Evolutionary conservation across 2,888 invertebrate genomes (phyloP), one percentile per base, ranked within the genome.

Genomic region (Nezara viridula): DNA sequence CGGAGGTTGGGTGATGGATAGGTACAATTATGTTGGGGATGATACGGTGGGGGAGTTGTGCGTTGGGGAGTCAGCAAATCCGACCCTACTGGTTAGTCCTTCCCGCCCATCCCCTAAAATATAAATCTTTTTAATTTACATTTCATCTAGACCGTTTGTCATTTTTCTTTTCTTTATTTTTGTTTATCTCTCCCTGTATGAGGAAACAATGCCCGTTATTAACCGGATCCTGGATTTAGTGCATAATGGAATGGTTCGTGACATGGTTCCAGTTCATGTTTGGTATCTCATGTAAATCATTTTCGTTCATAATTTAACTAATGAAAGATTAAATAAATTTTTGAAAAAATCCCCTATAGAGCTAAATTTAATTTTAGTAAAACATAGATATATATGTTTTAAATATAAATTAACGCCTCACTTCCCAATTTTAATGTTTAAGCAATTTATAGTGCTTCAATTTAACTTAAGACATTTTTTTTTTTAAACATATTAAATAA

Each of bases 21-120:
- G 81, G 81, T 24, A 81, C 81, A 81, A 81, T 81, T 81, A 81
- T 81, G 81, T 81, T 81, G 44, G 81, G 66, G 81, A 81, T 81
- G 81, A 81, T 81, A 81, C 81, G 81, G 44, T 81, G 81, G 81
- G 81, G 77, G 77, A 77, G 44, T 81, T n/a, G 77, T 77, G 40
- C 77, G 77, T 44, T 40, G 40, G 77, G 77, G 77, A 77, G 77
- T 77, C 81, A 81, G 81, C 81, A 81, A 44, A 81, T 44, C 81
- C 81, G 5, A n/a, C 81, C 81, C 81, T 40, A 40, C 40, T 40
- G 21, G 21, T 77, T 77, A 73, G 73, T 5, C 32, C 19, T 3
- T 6, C 19, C 32, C 40, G 1, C 12, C 24, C 81, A 21, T 40
- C 0, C n/a, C 27, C 10, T 81, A 24, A 44, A 81, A 81, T 81